Evolutionary conservation across 2,888 invertebrate genomes (phyloP), one percentile per base, ranked within the genome.

Genomic region (Andrena haemorrhoa): DNA sequence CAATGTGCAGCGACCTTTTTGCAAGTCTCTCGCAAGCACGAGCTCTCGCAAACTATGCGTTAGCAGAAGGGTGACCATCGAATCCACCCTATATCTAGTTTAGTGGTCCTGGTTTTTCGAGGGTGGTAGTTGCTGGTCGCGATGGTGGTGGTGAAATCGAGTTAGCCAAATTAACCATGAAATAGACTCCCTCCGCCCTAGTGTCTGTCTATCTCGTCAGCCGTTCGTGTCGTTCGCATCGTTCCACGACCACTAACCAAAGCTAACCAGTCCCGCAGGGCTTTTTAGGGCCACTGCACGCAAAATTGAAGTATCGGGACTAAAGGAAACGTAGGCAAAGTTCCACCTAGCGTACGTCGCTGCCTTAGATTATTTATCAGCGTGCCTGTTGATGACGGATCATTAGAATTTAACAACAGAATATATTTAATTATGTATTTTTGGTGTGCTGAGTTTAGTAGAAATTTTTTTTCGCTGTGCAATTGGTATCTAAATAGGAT

Each of bases 91-190:
- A 80, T 82, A 86, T 82, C 87, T 82, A 89, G 88, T 91, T 89
- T 88, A 87, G 87, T 81, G 87, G 86, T 84, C 83, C 85, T 74
- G 88, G 85, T 86, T 88, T 89, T 89, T 88, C 77, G 83, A 87
- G 89, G 89, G 90, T 85, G 86, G 76, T 83, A 60, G 79, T 82
- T 84, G 86, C 74, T 85, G 88, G 83, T 88, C 83, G 86, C 79
- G 79, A 79, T 79, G 88, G 88, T 89, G 89, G 87, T 88, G 90
- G 89, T 89, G 89, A 91, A 94, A 94, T 93, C 92, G 91, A 92
- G 92, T 94, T 93, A 93, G 92, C 89, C 92, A 94, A 94, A 94
- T 94, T 94, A 94, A 93, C 92, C 94, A 93, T 94, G 94, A 94
- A 94, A 94, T 94, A 94, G 94, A 94, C 93, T 93, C 93, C 90